These are phyloP conservation scores for Dolichoris vasculosae DNA, from an alignment of 1,140 invertebrate genomes.

Conservation along the genomic window DNA sequence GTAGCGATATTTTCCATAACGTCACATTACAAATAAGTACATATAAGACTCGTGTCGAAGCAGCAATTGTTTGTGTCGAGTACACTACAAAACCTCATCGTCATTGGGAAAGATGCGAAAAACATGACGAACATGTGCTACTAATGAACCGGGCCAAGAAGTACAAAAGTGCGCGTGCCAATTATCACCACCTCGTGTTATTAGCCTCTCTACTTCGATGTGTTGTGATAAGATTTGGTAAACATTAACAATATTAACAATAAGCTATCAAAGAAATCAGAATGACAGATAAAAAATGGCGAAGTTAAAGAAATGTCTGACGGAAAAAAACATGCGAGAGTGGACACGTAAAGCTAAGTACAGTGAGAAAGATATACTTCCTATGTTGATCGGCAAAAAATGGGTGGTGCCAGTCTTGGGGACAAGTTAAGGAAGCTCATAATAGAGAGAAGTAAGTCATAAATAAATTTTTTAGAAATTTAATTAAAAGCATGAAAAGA, in stretches of 20 bases:
- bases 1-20: conserved; percentile 3
- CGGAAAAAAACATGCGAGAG: too few species aligned
- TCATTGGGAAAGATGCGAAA: not conserved
- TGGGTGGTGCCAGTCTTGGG: too few species aligned
- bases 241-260: too few species aligned
- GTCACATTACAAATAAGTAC: not conserved
- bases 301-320: too few species aligned
- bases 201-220: not conserved
- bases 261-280: too few species aligned
- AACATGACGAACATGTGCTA: conserved; percentile 18
- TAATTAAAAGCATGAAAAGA: conserved; percentile 18
- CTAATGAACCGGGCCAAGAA: conserved; percentile 49
- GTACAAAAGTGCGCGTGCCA: conserved; percentile 36
- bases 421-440: not conserved
- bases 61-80: too few species aligned
- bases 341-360: too few species aligned
- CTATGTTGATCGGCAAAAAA: not conserved
- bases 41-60: not conserved
- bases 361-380: too few species aligned
- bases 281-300: too few species aligned
- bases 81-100: not conserved
- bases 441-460: not conserved
- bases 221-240: not conserved
- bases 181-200: conserved; percentile 36
- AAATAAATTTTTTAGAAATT: conserved; percentile 28